phyloP scores from a whole-genome alignment of 2,113 vertebrate species.

The Pitta sordida region DNA sequence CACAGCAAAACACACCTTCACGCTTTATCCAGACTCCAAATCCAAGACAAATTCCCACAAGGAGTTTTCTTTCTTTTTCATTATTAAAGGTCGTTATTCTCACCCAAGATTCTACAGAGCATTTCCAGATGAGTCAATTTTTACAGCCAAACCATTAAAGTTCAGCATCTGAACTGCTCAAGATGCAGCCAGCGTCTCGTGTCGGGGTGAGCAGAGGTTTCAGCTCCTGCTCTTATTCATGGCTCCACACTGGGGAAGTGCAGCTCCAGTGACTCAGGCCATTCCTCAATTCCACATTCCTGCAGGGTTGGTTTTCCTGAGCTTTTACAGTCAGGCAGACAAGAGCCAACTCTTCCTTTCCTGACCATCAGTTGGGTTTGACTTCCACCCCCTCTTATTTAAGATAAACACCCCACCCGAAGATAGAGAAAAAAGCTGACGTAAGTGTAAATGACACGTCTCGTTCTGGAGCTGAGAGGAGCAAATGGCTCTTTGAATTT shows the following conservation, averaged over 20 bases:
- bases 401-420: not conserved
- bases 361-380: not conserved
- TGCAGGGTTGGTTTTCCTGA: not conserved
- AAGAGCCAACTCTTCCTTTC: not conserved
- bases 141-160: not conserved
- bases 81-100: not conserved
- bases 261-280: not conserved
- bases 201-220: not conserved
- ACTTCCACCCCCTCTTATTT: not conserved
- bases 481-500: not conserved
- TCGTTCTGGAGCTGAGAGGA: not conserved
- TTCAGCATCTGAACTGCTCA: not conserved
- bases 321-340: not conserved
- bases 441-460: not conserved
- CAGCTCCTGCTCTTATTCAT: no score
- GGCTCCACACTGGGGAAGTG: accelerated
- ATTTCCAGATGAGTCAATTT: not conserved
- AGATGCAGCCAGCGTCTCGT: not conserved
- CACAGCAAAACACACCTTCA: not conserved
- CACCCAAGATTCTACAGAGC: not conserved
- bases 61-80: not conserved
- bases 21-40: not conserved
- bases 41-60: not conserved
- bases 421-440: not conserved
- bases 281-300: not conserved